A percentile compares a stretch with the other conserved stretches of the same genome.
phyloP scores from a whole-genome alignment of 2,888 invertebrate genomes.

The Drosophila crucigera region DNA sequence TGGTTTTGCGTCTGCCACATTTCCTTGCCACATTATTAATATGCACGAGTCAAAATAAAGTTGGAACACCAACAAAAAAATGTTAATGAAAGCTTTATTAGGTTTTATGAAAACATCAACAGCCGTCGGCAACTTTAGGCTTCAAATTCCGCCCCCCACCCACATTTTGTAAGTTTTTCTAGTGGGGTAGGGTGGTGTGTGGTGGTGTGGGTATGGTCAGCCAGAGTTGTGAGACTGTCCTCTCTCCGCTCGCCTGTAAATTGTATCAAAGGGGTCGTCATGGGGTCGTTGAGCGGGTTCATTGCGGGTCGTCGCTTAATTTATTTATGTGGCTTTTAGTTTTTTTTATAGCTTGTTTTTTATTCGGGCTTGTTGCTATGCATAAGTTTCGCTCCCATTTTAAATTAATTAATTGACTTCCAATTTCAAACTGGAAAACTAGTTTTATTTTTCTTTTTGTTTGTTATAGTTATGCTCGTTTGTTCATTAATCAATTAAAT shows the following conservation, averaged over 20 bases:
- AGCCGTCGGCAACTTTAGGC: constrained; percentile 27
- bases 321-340: constrained; percentile 74
- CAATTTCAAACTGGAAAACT: constrained; percentile 40
- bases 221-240: constrained; percentile 36
- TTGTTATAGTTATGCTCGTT: not conserved
- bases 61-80: constrained; percentile 48
- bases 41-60: constrained; percentile 61
- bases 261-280: constrained; percentile 63
- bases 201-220: not conserved
- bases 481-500: constrained; percentile 56
- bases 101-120: constrained; percentile 60
- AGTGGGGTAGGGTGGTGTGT: not conserved
- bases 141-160: not conserved
- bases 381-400: constrained; percentile 53
- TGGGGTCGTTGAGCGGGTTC: constrained; percentile 56
- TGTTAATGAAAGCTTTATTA: constrained; percentile 71
- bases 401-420: constrained; percentile 70
- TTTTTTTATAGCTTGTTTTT: constrained; percentile 13
- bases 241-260: constrained; percentile 52
- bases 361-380: constrained; percentile 19
- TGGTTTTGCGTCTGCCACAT: constrained; percentile 45
- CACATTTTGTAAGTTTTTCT: not conserved
- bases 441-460: constrained; percentile 9
- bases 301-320: constrained; percentile 63
- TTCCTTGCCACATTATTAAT: constrained; percentile 59